Conservation (phyloP, 64 coral and sea anemone species). For the Actinia equina region DNA sequence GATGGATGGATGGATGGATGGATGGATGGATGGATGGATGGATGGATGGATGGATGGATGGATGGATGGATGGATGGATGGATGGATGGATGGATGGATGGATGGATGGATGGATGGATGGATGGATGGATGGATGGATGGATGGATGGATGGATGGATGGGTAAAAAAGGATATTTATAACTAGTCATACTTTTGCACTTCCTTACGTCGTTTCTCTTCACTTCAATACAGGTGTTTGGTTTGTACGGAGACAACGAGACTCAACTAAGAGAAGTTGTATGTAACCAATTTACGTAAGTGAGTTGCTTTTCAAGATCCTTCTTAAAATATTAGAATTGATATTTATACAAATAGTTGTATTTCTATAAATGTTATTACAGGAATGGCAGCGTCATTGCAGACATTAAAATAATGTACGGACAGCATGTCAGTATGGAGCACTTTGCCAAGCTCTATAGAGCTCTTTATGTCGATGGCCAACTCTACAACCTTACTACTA, state of each 20-base stretch:
- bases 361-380: neutral
- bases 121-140: no score
- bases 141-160: neutral
- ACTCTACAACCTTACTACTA: constrained; percentile 41
- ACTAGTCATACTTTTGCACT: neutral
- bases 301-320: neutral
- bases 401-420: constrained; percentile 68
- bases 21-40: no score
- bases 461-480: constrained; percentile 63
- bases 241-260: constrained; percentile 29
- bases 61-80: no score
- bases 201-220: neutral
- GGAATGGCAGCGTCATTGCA: constrained; percentile 76
- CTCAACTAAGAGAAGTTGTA: constrained; percentile 40
- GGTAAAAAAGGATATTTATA: neutral
- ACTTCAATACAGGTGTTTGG: neutral
- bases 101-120: no score
- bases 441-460: constrained; percentile 60
- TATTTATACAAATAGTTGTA: neutral
- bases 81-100: no score
- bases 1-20: no score
- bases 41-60: no score
- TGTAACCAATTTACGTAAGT: constrained; percentile 53
- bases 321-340: neutral
- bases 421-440: constrained; percentile 57